These are phyloP conservation scores for Morelia viridis DNA, from an alignment of 2,797 vertebrate genomes.

Conservation along the genomic window DNA sequence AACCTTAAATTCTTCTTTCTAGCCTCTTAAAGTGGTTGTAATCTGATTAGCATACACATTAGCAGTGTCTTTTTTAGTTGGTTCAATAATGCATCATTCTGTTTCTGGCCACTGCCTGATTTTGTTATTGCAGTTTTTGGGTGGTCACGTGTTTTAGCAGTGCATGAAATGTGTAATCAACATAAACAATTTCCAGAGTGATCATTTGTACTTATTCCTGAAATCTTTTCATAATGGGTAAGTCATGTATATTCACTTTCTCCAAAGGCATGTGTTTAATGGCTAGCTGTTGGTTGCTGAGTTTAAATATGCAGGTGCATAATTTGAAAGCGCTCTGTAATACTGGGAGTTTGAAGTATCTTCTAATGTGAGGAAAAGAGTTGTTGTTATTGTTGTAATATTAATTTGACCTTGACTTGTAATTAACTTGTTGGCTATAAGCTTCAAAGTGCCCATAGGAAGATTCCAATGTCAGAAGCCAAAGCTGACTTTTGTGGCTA, in stretches of 20 bases:
- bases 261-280: conserved; percentile 42
- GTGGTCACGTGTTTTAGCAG: not conserved
- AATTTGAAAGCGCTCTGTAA: conserved; percentile 44
- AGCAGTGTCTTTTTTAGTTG: not conserved
- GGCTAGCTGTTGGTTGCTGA: conserved; percentile 18
- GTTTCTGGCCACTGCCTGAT: not conserved
- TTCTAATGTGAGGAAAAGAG: conserved; percentile 20
- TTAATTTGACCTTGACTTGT: conserved; percentile 79
- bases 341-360: conserved; percentile 54
- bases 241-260: conserved; percentile 24
- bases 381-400: conserved; percentile 35
- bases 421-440: conserved; percentile 76
- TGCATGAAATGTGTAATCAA: not conserved
- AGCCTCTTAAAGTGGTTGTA: not conserved
- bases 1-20: not conserved
- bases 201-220: not conserved
- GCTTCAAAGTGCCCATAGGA: conserved; percentile 61
- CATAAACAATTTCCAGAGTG: not conserved
- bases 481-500: conserved; percentile 68
- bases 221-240: not conserved
- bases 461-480: conserved; percentile 61
- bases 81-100: not conserved
- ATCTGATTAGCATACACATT: not conserved
- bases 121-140: not conserved
- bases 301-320: conserved; percentile 27